A percentile compares a stretch with the other conserved stretches of the same genome.
Conservation (phyloP, 2,113 vertebrate species). For the Mionectes macconnelli region DNA sequence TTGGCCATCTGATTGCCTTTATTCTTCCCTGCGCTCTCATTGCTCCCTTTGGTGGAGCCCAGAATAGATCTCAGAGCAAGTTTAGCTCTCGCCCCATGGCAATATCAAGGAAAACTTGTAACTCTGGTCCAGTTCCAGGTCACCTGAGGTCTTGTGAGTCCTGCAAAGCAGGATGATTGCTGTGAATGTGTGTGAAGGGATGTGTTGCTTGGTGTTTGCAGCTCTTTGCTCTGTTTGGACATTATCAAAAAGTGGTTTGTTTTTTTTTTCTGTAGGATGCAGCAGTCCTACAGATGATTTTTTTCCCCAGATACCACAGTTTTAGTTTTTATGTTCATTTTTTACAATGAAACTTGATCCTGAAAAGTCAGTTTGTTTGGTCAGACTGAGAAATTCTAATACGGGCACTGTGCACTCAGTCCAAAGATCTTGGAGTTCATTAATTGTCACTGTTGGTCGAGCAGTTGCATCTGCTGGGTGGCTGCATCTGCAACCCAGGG, state of each 20-base stretch:
- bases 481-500: background rate
- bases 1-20: background rate
- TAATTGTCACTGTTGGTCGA: background rate
- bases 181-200: background rate
- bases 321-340: background rate
- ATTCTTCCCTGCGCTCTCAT: background rate
- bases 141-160: background rate
- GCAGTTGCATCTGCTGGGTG: background rate
- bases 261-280: background rate
- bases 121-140: background rate
- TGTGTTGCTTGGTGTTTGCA: background rate
- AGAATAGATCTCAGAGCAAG: background rate
- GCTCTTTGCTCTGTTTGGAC: background rate
- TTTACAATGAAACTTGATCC: background rate
- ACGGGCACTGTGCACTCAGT: background rate
- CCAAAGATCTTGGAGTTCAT: background rate
- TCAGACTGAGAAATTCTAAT: background rate
- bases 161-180: background rate
- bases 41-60: background rate
- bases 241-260: background rate
- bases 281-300: background rate
- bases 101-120: background rate
- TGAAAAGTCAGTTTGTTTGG: background rate
- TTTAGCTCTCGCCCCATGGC: background rate
- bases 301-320: background rate